Evolutionary conservation across 1,140 invertebrate species (phyloP), one percentile per base, ranked within the genome.

Genomic region (Dysdera silvatica): DNA sequence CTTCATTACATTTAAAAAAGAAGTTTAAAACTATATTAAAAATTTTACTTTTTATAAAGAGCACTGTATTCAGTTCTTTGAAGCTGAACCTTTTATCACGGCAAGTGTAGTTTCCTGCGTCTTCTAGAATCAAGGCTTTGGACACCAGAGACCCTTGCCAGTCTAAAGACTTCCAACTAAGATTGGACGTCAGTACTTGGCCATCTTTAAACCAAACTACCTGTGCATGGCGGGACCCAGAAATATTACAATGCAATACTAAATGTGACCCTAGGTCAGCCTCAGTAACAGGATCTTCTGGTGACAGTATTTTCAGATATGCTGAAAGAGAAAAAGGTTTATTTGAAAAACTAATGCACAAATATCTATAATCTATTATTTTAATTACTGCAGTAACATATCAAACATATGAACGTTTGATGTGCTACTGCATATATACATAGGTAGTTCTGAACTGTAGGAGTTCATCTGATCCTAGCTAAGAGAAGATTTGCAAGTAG

Each of bases 51-150:
- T 59, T 58, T 4, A 62, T 47, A 51, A 32, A 18, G 0, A 63
- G n/a, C 48, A 45, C 12, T 8, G 45, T 63, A 47, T 31, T 59
- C 10, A 48, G 35, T 26, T 53, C 41, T 23, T 51, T 51, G 16
- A 47, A 33, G 23, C 59, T 45, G 49, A 48, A 58, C 4, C 54
- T 59, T 14, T 24, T 55, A n/a, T 47, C 54, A 12, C 53, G 48
- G 20, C 65, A 67, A 12, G 65, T 67, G 28, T 67, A 67, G 26
- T 67, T 67, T 57, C 65, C 65, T 48, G 54, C 33, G 54, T 67
- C 65, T 18, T 31, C 24, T 28, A 32, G 6, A 24, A 49, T 10
- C 5, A 67, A 41, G 32, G 47, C 20, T 24, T 8, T 18, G 37
- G 33, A 63, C 31, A 67, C 12, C 23, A 58, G n/a, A 52, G 43